Evolutionary conservation across 2,888 invertebrate genomes (phyloP).

Genomic region (Polietes domitor): DNA sequence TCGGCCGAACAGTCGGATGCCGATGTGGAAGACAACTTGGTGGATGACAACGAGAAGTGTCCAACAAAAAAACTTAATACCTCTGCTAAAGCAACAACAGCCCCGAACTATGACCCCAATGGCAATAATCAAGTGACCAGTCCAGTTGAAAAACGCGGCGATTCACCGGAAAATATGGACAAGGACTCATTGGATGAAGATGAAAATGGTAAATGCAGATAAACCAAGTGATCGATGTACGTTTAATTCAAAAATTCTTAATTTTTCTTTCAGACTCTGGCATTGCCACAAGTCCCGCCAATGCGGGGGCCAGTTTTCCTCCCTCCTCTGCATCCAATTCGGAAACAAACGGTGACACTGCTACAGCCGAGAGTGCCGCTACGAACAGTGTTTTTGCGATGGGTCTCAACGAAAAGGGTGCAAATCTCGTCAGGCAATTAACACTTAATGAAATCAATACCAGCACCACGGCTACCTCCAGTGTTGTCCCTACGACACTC

Average conservation of each 20-base stretch:
- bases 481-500: slow-evolving; percentile 28
- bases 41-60: slow-evolving; percentile 80
- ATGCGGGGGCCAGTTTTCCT: slow-evolving; percentile 68
- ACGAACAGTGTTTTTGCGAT: slow-evolving; percentile 74
- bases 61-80: slow-evolving; percentile 72
- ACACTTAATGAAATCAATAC: slow-evolving; percentile 66
- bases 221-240: background rate
- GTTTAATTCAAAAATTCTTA: background rate
- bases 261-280: slow-evolving; percentile 76
- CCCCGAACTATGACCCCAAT: slow-evolving; percentile 74
- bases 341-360: slow-evolving; percentile 68
- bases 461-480: slow-evolving; percentile 22
- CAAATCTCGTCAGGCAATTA: slow-evolving; percentile 75
- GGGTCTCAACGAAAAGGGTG: slow-evolving; percentile 78
- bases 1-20: slow-evolving; percentile 89
- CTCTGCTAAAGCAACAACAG: slow-evolving; percentile 40
- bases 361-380: slow-evolving; percentile 48
- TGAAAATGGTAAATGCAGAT: slow-evolving; percentile 79
- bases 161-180: slow-evolving; percentile 83
- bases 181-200: slow-evolving; percentile 83
- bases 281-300: slow-evolving; percentile 80
- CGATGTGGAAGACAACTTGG: slow-evolving; percentile 90
- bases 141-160: slow-evolving; percentile 82
- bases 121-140: slow-evolving; percentile 76
- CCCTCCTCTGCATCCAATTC: slow-evolving; percentile 69